phyloP scores from a whole-genome alignment of 2,113 vertebrate species.

The Myrmecobius fasciatus region DNA sequence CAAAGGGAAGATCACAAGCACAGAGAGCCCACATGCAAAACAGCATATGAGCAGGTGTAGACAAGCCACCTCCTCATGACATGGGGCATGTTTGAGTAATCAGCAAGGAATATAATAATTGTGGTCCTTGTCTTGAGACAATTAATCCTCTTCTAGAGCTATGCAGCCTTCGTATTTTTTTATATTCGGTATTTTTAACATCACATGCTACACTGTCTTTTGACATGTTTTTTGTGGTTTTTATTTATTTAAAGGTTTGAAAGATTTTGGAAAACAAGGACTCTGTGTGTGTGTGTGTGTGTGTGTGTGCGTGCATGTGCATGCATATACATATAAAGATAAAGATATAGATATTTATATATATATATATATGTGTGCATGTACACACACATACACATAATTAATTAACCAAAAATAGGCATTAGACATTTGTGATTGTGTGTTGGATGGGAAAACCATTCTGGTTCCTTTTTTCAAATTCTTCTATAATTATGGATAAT shows the following conservation, averaged over 20 bases:
- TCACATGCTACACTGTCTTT: neutral
- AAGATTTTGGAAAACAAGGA: neutral
- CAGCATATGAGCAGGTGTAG: too few species aligned
- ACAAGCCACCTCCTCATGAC: too few species aligned
- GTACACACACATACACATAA: neutral
- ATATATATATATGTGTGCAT: too few species aligned
- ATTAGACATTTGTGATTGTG: neutral
- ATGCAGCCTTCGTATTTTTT: neutral
- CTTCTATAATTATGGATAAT: neutral
- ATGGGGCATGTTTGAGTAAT: too few species aligned
- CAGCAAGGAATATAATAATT: too few species aligned
- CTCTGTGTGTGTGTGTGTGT: too few species aligned
- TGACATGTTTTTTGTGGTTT: neutral
- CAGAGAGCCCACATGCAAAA: too few species aligned
- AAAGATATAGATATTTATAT: too few species aligned
- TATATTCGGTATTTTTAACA: neutral
- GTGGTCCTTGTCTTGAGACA: too few species aligned
- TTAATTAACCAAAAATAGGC: neutral
- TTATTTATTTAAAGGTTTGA: neutral
- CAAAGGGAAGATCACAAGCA: too few species aligned
- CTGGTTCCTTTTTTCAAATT: neutral
- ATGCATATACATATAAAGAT: neutral
- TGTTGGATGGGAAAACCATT: neutral
- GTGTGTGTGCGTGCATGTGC: too few species aligned
- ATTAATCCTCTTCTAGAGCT: neutral